Percentiles rank a stretch among this genome's conserved stretches.
Evolutionary conservation across 2,797 vertebrate species (phyloP).

Genomic region (Poeciliopsis paucimaculata): DNA sequence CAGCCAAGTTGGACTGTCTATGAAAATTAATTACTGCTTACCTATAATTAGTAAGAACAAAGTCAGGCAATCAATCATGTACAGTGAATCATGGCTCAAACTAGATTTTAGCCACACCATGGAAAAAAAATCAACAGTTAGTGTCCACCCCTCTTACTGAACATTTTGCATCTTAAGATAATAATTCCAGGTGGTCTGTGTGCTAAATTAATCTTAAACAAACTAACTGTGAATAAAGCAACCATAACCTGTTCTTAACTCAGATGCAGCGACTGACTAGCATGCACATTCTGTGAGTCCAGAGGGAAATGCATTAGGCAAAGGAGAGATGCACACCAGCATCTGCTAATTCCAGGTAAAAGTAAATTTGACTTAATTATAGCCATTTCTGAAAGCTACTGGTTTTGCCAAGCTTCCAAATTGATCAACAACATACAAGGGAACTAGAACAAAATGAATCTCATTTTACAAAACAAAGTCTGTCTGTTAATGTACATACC

Average conservation of each 20-base stretch:
- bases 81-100: background rate
- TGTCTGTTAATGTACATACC: conserved; percentile 43
- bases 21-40: conserved; percentile 38
- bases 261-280: conserved; percentile 15
- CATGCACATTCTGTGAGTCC: conserved; percentile 13
- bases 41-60: conserved; percentile 30
- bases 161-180: conserved; percentile 25
- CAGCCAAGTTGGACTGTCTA: conserved; percentile 19
- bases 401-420: conserved; percentile 45
- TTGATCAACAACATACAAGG: conserved; percentile 64
- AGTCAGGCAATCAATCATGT: conserved; percentile 35
- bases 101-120: conserved; percentile 14
- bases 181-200: conserved; percentile 36
- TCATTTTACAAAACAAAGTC: conserved; percentile 61
- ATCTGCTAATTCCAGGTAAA: conserved; percentile 55
- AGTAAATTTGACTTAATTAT: conserved; percentile 70
- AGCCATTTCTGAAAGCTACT: conserved; percentile 45
- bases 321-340: conserved; percentile 4
- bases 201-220: conserved; percentile 41
- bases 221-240: conserved; percentile 28
- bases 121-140: conserved; percentile 12
- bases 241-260: conserved; percentile 18
- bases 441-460: conserved; percentile 50
- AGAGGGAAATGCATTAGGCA: conserved; percentile 14
- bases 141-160: conserved; percentile 3